A percentile compares a stretch with the other conserved stretches of the same genome.
phyloP scores from a whole-genome alignment of 2,888 invertebrate genomes.

The Boloria euphrosyne region DNA sequence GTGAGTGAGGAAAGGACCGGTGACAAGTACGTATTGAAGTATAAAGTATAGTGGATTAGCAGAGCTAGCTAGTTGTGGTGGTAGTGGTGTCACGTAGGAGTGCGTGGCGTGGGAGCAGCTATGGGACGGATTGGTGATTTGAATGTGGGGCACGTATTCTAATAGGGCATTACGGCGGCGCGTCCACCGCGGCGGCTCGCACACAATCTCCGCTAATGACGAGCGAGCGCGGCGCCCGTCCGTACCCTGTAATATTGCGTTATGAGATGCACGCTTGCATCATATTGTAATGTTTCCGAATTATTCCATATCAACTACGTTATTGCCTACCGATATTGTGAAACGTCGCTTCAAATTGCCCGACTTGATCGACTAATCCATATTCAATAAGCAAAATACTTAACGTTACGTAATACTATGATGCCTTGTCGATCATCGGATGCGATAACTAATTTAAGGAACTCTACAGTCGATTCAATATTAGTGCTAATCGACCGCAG shows the following conservation, averaged over 20 bases:
- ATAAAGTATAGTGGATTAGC: too few relatives aligned
- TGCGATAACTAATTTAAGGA: background rate
- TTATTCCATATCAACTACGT: slow-evolving; percentile 27
- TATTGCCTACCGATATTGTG: slow-evolving; percentile 22
- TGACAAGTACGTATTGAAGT: too few relatives aligned
- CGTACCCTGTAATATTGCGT: slow-evolving; percentile 41
- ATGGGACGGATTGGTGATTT: slow-evolving; percentile 37
- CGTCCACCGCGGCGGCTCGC: slow-evolving; percentile 34
- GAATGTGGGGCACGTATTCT: slow-evolving; percentile 47
- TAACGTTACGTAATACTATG: slow-evolving; percentile 16
- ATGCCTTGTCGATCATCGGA: background rate
- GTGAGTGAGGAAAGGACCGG: too few relatives aligned
- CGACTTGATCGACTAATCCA: slow-evolving; percentile 28
- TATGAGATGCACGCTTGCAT: slow-evolving; percentile 43
- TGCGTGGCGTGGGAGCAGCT: slow-evolving; percentile 40
- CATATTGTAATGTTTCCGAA: slow-evolving; percentile 32
- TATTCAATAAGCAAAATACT: slow-evolving; percentile 34
- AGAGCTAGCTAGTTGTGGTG: slow-evolving; percentile 11
- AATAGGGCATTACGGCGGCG: slow-evolving; percentile 41
- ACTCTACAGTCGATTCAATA: background rate
- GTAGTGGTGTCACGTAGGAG: slow-evolving; percentile 20
- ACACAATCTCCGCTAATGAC: slow-evolving; percentile 45
- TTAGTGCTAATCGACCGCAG: background rate
- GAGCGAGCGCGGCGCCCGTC: slow-evolving; percentile 33
- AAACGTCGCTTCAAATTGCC: slow-evolving; percentile 22